Evolutionary conservation across 2,888 invertebrate species (phyloP), one percentile per base, ranked within the genome.

Genomic region (Apamea crenata): DNA sequence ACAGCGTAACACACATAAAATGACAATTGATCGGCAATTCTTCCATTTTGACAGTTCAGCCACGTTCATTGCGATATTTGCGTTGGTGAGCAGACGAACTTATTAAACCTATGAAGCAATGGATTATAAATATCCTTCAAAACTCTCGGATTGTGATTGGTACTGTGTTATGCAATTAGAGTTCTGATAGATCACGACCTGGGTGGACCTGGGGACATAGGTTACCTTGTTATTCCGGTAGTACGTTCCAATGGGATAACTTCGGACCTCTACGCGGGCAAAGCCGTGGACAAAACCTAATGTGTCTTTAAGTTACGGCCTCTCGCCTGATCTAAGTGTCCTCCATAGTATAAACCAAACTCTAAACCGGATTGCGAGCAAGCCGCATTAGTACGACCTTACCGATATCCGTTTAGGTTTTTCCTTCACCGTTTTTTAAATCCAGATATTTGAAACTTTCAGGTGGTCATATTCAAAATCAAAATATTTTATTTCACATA

Each of bases 361-460:
- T 36, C 1, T 69, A 72, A 87, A 86, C 88, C 79, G 76, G 79
- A 80, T 83, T 83, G 25, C 44, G 25, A 78, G 66, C 65, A 66
- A 71, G 36, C 70, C 21, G 47, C 25, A 74, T 68, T 36, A 47
- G 7, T 44, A 81, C 53, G 70, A 77, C 74, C 63, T 83, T 80
- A 65, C 50, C 50, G 4, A 68, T 77, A 63, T 73, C 29, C 75
- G 68, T 75, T 67, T 36, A n/a, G 53, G 68, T 68, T 75, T 63
- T 82, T 74, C 56, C 3, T 53, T n/a, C n/a, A n/a, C n/a, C n/a
- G n/a, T n/a, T 7, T n/a, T 4, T 18, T 12, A 18, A 53, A 61
- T 14, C 16, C 21, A 25, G 8, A 14, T 36, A 36, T 71, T 53
- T 16, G 0, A 0, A 7, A 12, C 3, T n/a, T 74, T 47, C 10